Evolutionary conservation across 2,797 vertebrate species (phyloP).

Genomic region (Cetoscarus ocellatus): DNA sequence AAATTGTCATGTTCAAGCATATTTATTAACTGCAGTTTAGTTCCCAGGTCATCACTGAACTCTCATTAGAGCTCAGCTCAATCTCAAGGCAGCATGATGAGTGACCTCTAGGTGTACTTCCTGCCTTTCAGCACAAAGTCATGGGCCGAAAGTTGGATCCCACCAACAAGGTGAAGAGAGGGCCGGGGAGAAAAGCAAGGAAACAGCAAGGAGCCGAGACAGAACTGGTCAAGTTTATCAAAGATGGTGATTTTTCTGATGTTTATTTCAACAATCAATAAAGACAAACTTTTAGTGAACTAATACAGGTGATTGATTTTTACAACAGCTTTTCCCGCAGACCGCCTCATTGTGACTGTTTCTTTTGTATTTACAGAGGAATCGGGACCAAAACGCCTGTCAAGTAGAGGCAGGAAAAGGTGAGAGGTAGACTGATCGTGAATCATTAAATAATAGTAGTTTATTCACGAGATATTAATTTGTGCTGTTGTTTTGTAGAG

Average conservation of each 20-base stretch:
- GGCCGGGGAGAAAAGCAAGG: conserved; percentile 91
- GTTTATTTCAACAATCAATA: background rate
- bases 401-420: conserved; percentile 91
- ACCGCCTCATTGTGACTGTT: background rate
- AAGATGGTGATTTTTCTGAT: conserved; percentile 80
- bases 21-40: too few species aligned
- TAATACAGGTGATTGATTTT: background rate
- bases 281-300: conserved; percentile 3
- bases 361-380: conserved; percentile 73
- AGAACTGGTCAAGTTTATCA: conserved; percentile 89
- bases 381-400: conserved; percentile 85
- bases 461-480: conserved; percentile 16
- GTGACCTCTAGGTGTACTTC: background rate
- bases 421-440: conserved; percentile 58
- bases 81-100: too few species aligned
- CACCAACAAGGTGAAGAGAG: conserved; percentile 88
- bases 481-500: conserved; percentile 68
- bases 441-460: background rate
- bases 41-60: too few species aligned
- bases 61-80: too few species aligned
- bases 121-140: conserved; percentile 46
- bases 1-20: too few species aligned
- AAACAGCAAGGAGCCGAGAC: conserved; percentile 95
- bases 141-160: conserved; percentile 97
- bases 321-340: background rate